Evolutionary conservation across 1,140 invertebrate genomes (phyloP), one percentile per base, ranked within the genome.

Genomic region (Prorops nasuta): DNA sequence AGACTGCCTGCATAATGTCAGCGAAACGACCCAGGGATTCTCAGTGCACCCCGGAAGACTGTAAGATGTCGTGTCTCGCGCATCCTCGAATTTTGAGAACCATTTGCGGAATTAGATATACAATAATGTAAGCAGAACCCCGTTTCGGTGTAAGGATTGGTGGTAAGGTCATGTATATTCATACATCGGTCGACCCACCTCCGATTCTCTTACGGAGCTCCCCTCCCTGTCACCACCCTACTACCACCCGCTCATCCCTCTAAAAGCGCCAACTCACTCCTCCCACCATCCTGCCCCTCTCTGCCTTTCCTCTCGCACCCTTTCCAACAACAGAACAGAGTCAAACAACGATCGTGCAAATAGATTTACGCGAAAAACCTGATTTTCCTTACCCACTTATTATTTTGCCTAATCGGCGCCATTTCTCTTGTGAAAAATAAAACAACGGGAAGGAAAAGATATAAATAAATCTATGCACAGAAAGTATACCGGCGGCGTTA

Each of bases 101-200:
- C 73, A 41, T 64, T 64, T 65, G 66, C 63, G 52, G 74, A 78
- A 78, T 77, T 78, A 76, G 74, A 77, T 78, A 78, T 78, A 78
- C 74, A 78, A 77, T 78, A 78, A 77, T 78, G 74, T 78, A 78
- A 78, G 76, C 76, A 76, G 74, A 77, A 66, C 67, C 67, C 65
- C 67, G 75, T 31, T 74, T 71, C 64, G 72, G 71, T 72, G 71
- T 66, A 73, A 75, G 72, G 73, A 72, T 72, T 74, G 71, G 69
- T 55, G 69, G 67, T 72, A 71, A 70, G 72, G 75, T 76, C 74
- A 77, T 77, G 74, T 78, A 77, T 78, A 77, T 77, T 77, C 76
- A 78, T 77, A 72, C 68, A 67, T 69, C 61, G 68, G 66, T 58
- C 65, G 63, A 63, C 55, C 62, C 59, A 58, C 56, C 63, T 53